Percentiles rank a stretch among this genome's conserved stretches.
Evolutionary conservation across 2,113 vertebrate genomes (phyloP).

Genomic region (Tringa solitaria): DNA sequence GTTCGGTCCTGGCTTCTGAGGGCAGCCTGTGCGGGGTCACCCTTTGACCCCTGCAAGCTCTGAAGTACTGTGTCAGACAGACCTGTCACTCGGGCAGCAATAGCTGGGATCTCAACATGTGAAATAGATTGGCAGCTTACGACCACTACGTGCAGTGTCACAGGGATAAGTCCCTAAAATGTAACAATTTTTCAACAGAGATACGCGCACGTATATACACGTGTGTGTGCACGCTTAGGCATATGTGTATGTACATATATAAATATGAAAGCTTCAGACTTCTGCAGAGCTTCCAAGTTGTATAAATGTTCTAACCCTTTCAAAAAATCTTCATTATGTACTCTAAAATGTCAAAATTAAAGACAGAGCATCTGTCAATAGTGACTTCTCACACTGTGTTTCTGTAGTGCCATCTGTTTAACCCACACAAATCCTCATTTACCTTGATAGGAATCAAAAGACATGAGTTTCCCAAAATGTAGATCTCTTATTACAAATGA

Average conservation of each 20-base stretch:
- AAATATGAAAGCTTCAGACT: not conserved
- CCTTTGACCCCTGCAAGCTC: rapidly evolving
- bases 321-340: not conserved
- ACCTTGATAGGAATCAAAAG: not conserved
- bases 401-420: not conserved
- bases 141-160: rapidly evolving
- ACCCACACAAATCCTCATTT: not conserved
- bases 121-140: not conserved
- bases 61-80: rapidly evolving
- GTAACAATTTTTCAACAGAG: rapidly evolving
- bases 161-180: not conserved
- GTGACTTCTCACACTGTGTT: not conserved
- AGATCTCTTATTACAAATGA: not conserved
- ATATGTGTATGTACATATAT: too few species aligned
- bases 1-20: not conserved
- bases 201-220: rapidly evolving
- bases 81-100: rapidly evolving
- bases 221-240: rapidly evolving
- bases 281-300: not conserved
- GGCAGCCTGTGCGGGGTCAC: rapidly evolving
- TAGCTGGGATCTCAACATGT: rapidly evolving
- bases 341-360: not conserved
- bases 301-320: not conserved
- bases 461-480: not conserved
- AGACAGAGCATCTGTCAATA: not conserved